A percentile compares a stretch with the other conserved stretches of the same genome.
phyloP scores from a whole-genome alignment of 2,113 vertebrate species.

The Callionymus lyra region DNA sequence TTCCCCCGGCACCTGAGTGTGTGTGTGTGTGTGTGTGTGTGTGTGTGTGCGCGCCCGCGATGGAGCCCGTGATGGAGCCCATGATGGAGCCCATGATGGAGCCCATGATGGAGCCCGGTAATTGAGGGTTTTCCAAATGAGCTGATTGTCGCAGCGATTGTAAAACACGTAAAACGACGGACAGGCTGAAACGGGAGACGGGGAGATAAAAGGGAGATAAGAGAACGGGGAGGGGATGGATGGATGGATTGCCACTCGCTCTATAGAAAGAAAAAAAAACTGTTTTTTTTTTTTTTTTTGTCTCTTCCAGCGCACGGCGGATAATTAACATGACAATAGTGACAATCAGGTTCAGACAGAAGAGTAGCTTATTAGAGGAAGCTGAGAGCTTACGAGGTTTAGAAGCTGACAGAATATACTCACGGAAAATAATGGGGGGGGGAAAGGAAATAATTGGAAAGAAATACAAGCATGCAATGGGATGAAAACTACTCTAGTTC shows the following conservation, averaged over 20 bases:
- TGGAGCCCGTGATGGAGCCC: neutral
- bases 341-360: slow-evolving; percentile 62
- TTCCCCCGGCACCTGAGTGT: too few species aligned
- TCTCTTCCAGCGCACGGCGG: slow-evolving; percentile 34
- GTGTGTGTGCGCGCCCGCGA: too few species aligned
- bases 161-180: slow-evolving; percentile 55
- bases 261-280: slow-evolving; percentile 40
- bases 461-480: too few species aligned
- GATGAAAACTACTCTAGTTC: too few species aligned
- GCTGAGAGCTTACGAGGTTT: slow-evolving; percentile 43
- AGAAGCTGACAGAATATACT: slow-evolving; percentile 14
- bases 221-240: slow-evolving; percentile 18
- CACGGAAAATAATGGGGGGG: slow-evolving; percentile 1
- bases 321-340: slow-evolving; percentile 69
- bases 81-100: slow-evolving; percentile 34
- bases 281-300: slow-evolving; percentile 13
- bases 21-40: too few species aligned
- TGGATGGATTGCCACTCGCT: slow-evolving; percentile 34
- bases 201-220: slow-evolving; percentile 50
- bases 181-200: slow-evolving; percentile 39
- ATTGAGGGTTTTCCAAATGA: slow-evolving; percentile 69
- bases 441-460: slow-evolving; percentile 1
- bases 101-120: slow-evolving; percentile 52
- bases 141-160: slow-evolving; percentile 60
- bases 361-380: slow-evolving; percentile 56